phyloP scores from a whole-genome alignment of 2,113 vertebrate genomes.

The Hippocampus guttulatus region DNA sequence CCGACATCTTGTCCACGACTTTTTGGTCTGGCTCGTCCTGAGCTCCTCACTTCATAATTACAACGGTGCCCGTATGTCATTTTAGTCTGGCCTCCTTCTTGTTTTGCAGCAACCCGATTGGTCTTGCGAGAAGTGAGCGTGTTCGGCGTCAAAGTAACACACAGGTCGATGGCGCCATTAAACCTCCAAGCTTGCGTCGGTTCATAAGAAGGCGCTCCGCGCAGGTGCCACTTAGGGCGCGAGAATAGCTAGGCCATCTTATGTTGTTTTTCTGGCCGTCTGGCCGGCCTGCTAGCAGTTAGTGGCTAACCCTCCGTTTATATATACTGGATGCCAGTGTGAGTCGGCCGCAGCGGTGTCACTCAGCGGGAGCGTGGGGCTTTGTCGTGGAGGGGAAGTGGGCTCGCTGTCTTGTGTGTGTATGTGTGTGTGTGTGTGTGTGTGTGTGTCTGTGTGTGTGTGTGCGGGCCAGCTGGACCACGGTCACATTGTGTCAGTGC shows the following conservation, averaged over 20 bases:
- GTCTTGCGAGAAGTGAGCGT: background rate
- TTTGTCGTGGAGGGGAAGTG: conserved; percentile 49
- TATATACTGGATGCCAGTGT: conserved; percentile 64
- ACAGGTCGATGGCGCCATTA: background rate
- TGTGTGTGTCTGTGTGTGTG: conserved; percentile 32
- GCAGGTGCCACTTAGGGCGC: conserved; percentile 54
- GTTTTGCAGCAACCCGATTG: background rate
- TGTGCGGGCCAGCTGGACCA: conserved; percentile 12
- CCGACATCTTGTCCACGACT: background rate
- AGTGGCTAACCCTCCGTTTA: conserved; percentile 68
- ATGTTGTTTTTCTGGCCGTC: conserved; percentile 64
- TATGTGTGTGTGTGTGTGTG: conserved; percentile 24
- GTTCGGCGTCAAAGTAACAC: background rate
- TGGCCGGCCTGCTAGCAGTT: conserved; percentile 65
- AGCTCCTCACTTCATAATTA: background rate
- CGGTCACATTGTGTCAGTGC: conserved; percentile 17
- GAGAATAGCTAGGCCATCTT: conserved; percentile 48
- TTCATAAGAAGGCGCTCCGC: conserved; percentile 30
- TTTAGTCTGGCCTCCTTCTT: background rate
- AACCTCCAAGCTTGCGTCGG: conserved; percentile 7
- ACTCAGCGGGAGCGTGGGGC: conserved; percentile 60
- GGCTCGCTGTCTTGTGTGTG: conserved; percentile 39
- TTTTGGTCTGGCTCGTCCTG: background rate
- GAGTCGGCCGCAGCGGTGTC: conserved; percentile 61
- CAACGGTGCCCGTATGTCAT: background rate